Percentiles rank a stretch among this genome's conserved stretches.
phyloP scores from a whole-genome alignment of 1,140 invertebrate genomes.

The Xylocopa sonorina region DNA sequence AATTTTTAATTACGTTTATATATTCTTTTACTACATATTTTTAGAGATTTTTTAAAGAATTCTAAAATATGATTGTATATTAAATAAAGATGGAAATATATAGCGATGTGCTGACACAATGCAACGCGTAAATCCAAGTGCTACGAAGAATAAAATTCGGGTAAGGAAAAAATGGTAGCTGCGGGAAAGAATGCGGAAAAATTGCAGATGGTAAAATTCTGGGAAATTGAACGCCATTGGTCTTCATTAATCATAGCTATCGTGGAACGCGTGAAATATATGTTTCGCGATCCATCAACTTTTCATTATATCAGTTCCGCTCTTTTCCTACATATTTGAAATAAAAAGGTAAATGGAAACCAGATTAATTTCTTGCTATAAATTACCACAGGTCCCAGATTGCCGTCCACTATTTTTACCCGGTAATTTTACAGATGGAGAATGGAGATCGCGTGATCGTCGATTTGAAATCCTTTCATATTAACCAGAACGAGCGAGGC shows the following conservation, averaged over 20 bases:
- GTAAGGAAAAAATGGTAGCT: neutral
- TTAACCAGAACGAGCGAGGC: conserved; percentile 11
- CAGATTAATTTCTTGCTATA: neutral
- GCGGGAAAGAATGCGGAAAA: neutral
- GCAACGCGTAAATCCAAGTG: no score
- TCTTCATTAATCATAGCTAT: conserved; percentile 8
- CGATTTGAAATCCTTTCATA: conserved; percentile 8
- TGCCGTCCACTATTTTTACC: no score
- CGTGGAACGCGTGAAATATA: neutral
- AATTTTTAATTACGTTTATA: no score
- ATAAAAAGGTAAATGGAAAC: neutral
- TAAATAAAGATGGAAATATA: no score
- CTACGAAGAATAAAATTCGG: no score
- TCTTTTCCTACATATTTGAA: neutral
- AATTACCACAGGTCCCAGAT: no score
- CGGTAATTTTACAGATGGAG: neutral
- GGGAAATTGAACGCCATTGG: neutral
- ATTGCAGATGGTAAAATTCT: neutral
- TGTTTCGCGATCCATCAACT: conserved; percentile 18
- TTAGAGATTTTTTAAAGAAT: no score
- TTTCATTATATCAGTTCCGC: neutral
- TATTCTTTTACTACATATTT: no score
- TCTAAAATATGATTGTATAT: no score
- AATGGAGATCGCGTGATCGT: neutral
- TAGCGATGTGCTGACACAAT: no score